A percentile compares a stretch with the other conserved stretches of the same genome.
Evolutionary conservation across 1,140 invertebrate species (phyloP).

Genomic region (Trichonephila clavata): DNA sequence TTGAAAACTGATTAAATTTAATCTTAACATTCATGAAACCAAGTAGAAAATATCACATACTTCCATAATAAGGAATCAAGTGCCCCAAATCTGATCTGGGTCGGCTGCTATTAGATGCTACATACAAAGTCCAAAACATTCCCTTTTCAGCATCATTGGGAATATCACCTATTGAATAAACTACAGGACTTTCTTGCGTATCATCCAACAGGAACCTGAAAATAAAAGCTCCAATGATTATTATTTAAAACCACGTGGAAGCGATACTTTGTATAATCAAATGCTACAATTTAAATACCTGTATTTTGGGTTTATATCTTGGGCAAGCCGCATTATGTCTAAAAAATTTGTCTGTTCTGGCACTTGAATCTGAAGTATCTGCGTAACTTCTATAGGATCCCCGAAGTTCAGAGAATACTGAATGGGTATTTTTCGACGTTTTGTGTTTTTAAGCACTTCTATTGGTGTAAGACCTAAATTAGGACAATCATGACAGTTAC

Average conservation of each 20-base stretch:
- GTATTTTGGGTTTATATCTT: no score
- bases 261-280: not conserved
- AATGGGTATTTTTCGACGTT: not conserved
- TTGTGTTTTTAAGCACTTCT: not conserved
- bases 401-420: no score
- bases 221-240: not conserved
- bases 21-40: no score
- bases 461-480: not conserved
- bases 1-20: no score
- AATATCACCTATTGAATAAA: conserved; percentile 52
- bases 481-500: no score
- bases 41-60: not conserved
- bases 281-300: no score
- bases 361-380: no score
- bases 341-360: no score
- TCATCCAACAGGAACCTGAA: conserved; percentile 38
- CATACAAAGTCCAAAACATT: conserved; percentile 9
- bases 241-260: not conserved
- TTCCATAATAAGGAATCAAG: not conserved
- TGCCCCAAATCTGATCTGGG: not conserved
- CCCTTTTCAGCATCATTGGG: conserved; percentile 66
- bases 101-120: not conserved
- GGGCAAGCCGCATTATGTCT: no score
- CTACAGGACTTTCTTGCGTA: not conserved
- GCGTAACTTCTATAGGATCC: no score